Base-by-base conservation (phyloP, 30 jellyfish, hydroid and myxozoan species). In the Morbakka virulenta region DNA sequence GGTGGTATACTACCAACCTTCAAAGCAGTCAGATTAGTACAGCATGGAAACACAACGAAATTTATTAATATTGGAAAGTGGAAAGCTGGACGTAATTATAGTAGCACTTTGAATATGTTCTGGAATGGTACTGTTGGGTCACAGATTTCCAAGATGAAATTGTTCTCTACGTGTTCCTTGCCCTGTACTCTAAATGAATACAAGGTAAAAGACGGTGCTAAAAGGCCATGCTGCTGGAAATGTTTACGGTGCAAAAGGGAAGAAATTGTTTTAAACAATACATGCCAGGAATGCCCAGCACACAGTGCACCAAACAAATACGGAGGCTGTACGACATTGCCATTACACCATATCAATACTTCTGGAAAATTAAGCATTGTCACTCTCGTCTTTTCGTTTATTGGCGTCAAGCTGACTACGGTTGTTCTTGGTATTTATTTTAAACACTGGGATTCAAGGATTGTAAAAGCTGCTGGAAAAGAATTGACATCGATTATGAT, bases 391-490 rank as follows among this genome's bases (percentile, higher is more conserved):
- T 50, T 76, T 49, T 77, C 82, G 20, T 57, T 41, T 35, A 9
- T 76, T 12, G 98, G 98, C 20, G 24, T 80, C 35, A 3, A 52
- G 4, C 34, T 74, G 50, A 80, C 75, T 63, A 36, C 87, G 26
- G 67, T 74, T 1, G 70, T 85, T 29, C 12, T 76, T 9, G 93
- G 52, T 9, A 22, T 92, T 23, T 85, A 83, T 65, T 32, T 92
- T 21, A 72, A 66, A 71, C 34, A 78, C 94, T 34, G 89, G 61
- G 35, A 81, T 6, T 35, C 77, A 28, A 75, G 96, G 22, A 62
- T 85, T 49, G 95, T 92, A 2, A 83, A 84, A 24, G 92, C 96
- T 2, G 72, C 91, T 12, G 94, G 98, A 66, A 52, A 95, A 66
- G 96, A 92, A 23, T 85, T 92, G 21, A 35, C 95, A 23, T 68